These are phyloP conservation scores for Tenthredo notha DNA, from an alignment of 2,888 invertebrate genomes.

Conservation along the genomic window DNA sequence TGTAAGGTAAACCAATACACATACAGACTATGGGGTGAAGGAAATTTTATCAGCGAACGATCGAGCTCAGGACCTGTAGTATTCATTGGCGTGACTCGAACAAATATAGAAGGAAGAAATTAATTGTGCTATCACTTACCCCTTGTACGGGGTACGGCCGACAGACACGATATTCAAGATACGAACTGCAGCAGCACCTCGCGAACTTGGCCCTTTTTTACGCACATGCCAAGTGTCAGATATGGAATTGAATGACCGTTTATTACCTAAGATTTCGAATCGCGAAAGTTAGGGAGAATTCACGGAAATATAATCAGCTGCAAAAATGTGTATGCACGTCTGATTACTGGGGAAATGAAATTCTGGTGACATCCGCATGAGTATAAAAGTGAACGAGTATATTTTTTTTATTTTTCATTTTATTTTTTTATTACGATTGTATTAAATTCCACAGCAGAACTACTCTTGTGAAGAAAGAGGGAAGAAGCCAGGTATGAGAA, in stretches of 20 bases:
- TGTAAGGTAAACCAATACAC: conserved; percentile 3
- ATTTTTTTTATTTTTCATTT: no score
- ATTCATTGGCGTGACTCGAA: conserved; percentile 2
- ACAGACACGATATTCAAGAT: conserved; percentile 29
- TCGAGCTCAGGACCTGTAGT: neutral
- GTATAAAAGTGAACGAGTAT: no score
- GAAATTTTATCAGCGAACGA: conserved; percentile 23
- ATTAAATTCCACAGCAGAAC: no score
- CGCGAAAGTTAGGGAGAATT: neutral
- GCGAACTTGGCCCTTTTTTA: neutral
- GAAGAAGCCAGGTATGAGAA: no score
- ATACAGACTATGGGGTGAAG: neutral
- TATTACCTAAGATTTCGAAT: neutral
- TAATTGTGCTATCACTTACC: conserved; percentile 35
- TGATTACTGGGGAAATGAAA: neutral
- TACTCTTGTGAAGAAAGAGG: no score
- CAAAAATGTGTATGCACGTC: neutral
- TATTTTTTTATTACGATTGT: no score
- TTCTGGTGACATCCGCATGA: neutral
- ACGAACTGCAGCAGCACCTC: neutral
- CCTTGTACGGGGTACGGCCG: conserved; percentile 13
- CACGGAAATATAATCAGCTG: neutral
- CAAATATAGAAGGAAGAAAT: conserved; percentile 19
- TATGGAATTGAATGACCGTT: conserved; percentile 21
- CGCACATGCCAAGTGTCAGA: neutral